Conservation (phyloP, 2,113 vertebrate genomes). For the Sphaerodactylus townsendi region DNA sequence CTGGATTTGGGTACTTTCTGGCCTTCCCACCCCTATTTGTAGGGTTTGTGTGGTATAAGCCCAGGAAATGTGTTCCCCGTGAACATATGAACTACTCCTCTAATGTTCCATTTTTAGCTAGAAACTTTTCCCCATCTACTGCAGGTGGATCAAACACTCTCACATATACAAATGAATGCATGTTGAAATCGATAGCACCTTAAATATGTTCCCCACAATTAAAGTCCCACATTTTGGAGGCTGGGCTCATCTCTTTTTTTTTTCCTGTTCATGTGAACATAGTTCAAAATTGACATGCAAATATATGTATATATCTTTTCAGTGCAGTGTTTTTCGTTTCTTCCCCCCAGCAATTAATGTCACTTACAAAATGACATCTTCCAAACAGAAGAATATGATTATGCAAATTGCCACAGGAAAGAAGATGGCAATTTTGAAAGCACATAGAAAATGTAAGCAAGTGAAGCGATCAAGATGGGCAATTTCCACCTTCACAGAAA, state of each 20-base stretch:
- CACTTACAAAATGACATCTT: background rate
- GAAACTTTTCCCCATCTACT: background rate
- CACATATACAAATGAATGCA: background rate
- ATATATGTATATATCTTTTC: background rate
- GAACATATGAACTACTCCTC: background rate
- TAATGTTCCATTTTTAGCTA: background rate
- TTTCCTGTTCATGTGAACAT: background rate
- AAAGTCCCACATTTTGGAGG: background rate
- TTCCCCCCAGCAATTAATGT: constrained; percentile 1
- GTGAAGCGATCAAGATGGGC: background rate
- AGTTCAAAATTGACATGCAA: background rate
- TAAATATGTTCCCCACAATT: background rate
- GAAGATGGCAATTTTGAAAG: constrained; percentile 1
- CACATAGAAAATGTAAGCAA: background rate
- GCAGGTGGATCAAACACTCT: background rate
- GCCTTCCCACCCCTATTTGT: too few relatives aligned
- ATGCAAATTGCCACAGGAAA: background rate
- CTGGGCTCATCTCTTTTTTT: background rate
- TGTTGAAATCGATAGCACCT: background rate
- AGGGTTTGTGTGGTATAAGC: background rate
- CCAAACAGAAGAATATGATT: background rate
- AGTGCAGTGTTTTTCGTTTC: background rate
- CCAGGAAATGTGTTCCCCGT: background rate
- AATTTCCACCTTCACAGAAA: background rate
- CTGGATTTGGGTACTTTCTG: too few relatives aligned